A percentile compares a stretch with the other conserved stretches of the same genome.
phyloP scores from a whole-genome alignment of 2,888 invertebrate genomes.

The Nomada goodeniana region DNA sequence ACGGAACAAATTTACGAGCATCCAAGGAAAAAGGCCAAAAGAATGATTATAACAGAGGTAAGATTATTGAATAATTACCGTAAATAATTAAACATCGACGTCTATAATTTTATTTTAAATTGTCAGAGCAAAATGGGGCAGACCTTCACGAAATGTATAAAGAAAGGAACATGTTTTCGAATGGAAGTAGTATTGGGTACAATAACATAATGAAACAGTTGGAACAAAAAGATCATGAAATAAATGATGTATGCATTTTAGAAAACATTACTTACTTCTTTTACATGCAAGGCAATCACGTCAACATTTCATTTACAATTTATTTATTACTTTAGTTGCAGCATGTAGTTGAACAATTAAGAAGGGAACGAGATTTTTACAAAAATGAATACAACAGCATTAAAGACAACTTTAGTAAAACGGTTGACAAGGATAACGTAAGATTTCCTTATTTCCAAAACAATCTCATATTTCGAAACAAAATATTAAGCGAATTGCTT shows the following conservation, averaged over 20 bases:
- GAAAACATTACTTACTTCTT: neutral
- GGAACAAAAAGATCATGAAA: slow-evolving; percentile 69
- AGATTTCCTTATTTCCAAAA: slow-evolving; percentile 50
- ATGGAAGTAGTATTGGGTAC: slow-evolving; percentile 16
- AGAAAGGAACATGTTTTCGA: slow-evolving; percentile 24
- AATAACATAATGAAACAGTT: slow-evolving; percentile 48
- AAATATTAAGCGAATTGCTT: too few species aligned
- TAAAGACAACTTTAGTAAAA: slow-evolving; percentile 81
- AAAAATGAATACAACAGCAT: slow-evolving; percentile 85
- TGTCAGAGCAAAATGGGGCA: slow-evolving; percentile 26
- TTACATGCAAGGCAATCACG: neutral
- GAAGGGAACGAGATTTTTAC: slow-evolving; percentile 85
- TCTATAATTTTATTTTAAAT: neutral
- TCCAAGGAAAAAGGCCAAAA: slow-evolving; percentile 69
- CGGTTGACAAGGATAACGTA: slow-evolving; percentile 80
- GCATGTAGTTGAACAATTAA: slow-evolving; percentile 80
- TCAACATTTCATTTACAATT: slow-evolving; percentile 1
- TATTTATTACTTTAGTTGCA: slow-evolving; percentile 68
- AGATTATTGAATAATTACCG: slow-evolving; percentile 15
- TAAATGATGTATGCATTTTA: slow-evolving; percentile 67
- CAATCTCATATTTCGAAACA: neutral
- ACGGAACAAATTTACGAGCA: slow-evolving; percentile 55
- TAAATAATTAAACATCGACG: neutral
- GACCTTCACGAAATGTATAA: slow-evolving; percentile 22
- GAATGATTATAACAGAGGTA: slow-evolving; percentile 73